These are phyloP conservation scores for Lasioglossum oenotherae DNA, from an alignment of 2,888 invertebrate genomes.

Conservation along the genomic window DNA sequence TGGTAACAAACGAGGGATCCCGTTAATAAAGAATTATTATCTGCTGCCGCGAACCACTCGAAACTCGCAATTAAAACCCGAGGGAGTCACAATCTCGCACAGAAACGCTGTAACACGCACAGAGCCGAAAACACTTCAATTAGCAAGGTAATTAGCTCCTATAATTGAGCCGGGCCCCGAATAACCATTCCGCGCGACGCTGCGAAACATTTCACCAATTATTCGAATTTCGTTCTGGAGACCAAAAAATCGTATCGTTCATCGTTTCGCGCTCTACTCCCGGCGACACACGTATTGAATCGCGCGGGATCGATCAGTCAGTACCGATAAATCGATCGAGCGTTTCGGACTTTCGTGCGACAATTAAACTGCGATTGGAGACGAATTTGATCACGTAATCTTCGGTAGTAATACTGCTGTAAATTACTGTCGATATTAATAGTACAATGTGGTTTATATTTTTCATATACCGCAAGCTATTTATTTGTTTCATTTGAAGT, in stretches of 20 bases:
- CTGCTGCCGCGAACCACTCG: not conserved
- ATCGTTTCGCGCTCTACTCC: not conserved
- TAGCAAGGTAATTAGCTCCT: not conserved
- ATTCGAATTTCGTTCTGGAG: not conserved
- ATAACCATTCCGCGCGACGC: not conserved
- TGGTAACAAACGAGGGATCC: not conserved
- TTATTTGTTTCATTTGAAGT: not conserved
- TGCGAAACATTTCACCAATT: slow-evolving; percentile 9
- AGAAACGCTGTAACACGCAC: not conserved
- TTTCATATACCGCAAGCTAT: no score
- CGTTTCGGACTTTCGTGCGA: not conserved
- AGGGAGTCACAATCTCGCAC: not conserved
- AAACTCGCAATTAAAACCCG: not conserved
- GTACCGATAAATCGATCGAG: not conserved
- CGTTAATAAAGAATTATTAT: not conserved
- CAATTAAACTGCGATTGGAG: not conserved
- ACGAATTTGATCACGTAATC: not conserved
- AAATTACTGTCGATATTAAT: no score
- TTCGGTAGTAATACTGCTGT: not conserved
- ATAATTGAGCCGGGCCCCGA: not conserved
- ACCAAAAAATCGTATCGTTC: not conserved
- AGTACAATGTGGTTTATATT: no score
- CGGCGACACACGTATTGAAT: not conserved
- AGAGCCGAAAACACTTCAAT: not conserved
- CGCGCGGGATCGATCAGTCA: not conserved